Evolutionary conservation across 1,140 invertebrate genomes (phyloP).

Genomic region (Trachymyrmex septentrionalis): DNA sequence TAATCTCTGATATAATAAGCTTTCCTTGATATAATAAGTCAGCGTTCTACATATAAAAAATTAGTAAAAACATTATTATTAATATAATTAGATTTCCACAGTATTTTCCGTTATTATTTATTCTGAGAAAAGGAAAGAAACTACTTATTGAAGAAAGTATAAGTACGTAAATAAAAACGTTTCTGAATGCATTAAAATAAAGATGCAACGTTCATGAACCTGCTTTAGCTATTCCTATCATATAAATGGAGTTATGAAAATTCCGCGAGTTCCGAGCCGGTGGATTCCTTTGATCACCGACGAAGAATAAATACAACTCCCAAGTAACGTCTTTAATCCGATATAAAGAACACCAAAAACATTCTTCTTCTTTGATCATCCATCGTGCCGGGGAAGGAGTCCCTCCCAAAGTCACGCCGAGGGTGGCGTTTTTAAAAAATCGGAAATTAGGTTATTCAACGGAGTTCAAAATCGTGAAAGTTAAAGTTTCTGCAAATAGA

Average conservation of each 20-base stretch:
- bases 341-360: conserved; percentile 40
- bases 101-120: neutral
- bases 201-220: conserved; percentile 13
- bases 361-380: conserved; percentile 50
- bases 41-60: neutral
- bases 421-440: conserved; percentile 36
- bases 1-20: neutral
- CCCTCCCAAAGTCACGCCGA: neutral
- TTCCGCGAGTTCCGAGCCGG: neutral
- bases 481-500: conserved; percentile 42
- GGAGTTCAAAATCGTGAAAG: conserved; percentile 31
- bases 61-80: neutral
- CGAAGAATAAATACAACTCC: conserved; percentile 40
- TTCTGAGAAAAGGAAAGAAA: neutral
- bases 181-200: conserved; percentile 16
- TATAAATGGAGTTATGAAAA: conserved; percentile 39
- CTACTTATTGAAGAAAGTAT: conserved; percentile 1
- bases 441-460: conserved; percentile 41
- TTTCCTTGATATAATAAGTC: neutral
- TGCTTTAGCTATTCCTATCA: conserved; percentile 9
- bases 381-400: neutral
- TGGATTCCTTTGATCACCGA: neutral
- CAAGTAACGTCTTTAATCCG: conserved; percentile 45
- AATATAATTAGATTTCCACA: neutral
- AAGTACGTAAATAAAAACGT: conserved; percentile 14